A percentile compares a stretch with the other conserved stretches of the same genome.
phyloP scores from a whole-genome alignment of 2,113 vertebrate genomes.

The Callorhinus ursinus region DNA sequence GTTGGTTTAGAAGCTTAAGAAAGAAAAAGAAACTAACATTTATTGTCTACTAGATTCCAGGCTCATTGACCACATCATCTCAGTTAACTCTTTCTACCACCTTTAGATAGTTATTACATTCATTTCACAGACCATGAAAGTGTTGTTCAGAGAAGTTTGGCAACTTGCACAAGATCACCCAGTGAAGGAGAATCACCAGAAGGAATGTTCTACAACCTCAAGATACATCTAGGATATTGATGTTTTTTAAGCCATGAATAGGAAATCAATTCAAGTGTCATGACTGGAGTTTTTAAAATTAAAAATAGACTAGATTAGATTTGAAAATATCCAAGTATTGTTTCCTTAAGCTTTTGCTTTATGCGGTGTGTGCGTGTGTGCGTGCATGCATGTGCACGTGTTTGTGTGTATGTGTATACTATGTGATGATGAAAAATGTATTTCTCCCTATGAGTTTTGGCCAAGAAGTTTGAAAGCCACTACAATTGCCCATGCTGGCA shows the following conservation, averaged over 20 bases:
- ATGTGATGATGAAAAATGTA: not conserved
- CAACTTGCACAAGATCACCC: not conserved
- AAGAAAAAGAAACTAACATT: constrained; percentile 6
- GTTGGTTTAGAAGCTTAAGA: not conserved
- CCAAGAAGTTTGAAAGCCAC: not conserved
- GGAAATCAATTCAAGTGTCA: not conserved
- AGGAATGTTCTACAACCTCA: not conserved
- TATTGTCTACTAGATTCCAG: not conserved
- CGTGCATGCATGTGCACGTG: not conserved
- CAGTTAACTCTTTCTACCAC: not conserved
- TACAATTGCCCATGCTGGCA: not conserved
- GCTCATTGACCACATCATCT: not conserved
- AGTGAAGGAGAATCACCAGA: not conserved
- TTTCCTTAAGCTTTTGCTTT: not conserved
- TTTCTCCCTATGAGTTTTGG: not conserved
- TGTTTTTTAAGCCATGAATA: not conserved
- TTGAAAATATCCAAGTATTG: not conserved
- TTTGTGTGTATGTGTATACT: not conserved
- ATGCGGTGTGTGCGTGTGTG: not conserved
- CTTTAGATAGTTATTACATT: not conserved
- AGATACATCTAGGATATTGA: not conserved
- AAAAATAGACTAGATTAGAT: not conserved
- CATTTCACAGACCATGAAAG: not conserved
- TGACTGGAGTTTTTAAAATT: not conserved
- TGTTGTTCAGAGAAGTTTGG: not conserved